Evolutionary conservation across 2,113 vertebrate genomes (phyloP), one percentile per base, ranked within the genome.

Genomic region (Syngnathus typhle): DNA sequence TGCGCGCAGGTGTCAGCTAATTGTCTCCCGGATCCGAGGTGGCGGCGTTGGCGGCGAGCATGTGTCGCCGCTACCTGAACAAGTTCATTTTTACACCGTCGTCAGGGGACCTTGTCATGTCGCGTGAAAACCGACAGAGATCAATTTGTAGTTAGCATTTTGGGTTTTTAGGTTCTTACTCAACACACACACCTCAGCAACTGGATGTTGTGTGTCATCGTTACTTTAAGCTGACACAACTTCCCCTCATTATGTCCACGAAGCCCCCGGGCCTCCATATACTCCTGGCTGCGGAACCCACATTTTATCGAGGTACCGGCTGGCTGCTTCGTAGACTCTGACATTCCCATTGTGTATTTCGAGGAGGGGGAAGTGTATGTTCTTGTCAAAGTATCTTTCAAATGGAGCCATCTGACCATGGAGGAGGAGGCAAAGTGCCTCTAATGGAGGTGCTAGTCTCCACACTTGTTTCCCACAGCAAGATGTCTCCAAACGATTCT

Each of bases 1-100:
- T 83, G 82, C 75, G 86, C 93, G 91, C 93, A 95, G 94, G 94
- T 97, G 94, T 93, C 89, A 90, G 86, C 91, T 94, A 96, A 96
- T 95, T 93, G 93, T 94, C 92, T 93, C 90, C 75, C 91, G 91
- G 90, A 89, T 91, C 91, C 77, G 85, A 88, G 90, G 80, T 79
- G 65, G 80, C 60, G 62, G 78, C 65, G 58, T 80, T 78, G 67
- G 82, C 62, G 68, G 80, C 60, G 49, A 80, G 76, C 79, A 16
- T 64, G 74, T 89, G 92, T 90, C 87, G 87, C 81, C 77, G 82
- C 87, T 91, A 92, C 89, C 90, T 86, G 90, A 89, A 93, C 88
- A 88, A 90, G 92, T 91, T 92, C 88, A 91, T 93, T 91, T 79
- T 88, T 81, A 78, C 73, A 21, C 68, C 76, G 73, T 70, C 88